Evolutionary conservation across 2,797 vertebrate genomes (phyloP).

Genomic region (Alcedo quadribrachys): DNA sequence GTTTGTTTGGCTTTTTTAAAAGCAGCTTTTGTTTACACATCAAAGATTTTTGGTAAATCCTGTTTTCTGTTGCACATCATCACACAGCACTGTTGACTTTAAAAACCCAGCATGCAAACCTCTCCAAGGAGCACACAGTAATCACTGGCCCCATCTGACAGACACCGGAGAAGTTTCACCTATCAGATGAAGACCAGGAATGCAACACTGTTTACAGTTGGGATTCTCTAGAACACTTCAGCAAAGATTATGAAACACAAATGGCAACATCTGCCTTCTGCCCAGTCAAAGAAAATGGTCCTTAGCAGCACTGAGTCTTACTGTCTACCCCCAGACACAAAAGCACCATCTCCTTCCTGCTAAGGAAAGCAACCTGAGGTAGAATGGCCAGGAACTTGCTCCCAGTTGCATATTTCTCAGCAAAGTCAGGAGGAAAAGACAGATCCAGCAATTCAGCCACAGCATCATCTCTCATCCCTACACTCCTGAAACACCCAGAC

Average conservation of each 20-base stretch:
- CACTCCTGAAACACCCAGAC: not conserved
- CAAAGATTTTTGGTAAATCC: slow-evolving; percentile 39
- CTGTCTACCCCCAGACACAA: not conserved
- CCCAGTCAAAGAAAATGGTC: not conserved
- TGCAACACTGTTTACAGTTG: not conserved
- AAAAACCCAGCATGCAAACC: slow-evolving; percentile 5
- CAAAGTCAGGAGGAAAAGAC: not conserved
- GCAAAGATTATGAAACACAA: not conserved
- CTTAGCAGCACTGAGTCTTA: not conserved
- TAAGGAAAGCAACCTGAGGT: not conserved
- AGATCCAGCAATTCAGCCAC: not conserved
- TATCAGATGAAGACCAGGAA: not conserved
- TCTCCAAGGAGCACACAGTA: not conserved
- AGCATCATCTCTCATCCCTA: not conserved
- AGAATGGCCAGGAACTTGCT: not conserved
- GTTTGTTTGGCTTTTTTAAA: no score
- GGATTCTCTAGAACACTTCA: not conserved
- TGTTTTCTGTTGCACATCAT: not conserved
- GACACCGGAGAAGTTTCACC: not conserved
- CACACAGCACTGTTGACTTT: not conserved
- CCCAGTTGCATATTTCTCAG: not conserved
- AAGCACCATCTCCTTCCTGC: not conserved
- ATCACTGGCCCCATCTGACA: not conserved
- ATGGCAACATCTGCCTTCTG: not conserved
- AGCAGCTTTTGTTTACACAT: not conserved